Base-by-base conservation (phyloP, 1,140 invertebrate genomes). In the Notospermus geniculatus region DNA sequence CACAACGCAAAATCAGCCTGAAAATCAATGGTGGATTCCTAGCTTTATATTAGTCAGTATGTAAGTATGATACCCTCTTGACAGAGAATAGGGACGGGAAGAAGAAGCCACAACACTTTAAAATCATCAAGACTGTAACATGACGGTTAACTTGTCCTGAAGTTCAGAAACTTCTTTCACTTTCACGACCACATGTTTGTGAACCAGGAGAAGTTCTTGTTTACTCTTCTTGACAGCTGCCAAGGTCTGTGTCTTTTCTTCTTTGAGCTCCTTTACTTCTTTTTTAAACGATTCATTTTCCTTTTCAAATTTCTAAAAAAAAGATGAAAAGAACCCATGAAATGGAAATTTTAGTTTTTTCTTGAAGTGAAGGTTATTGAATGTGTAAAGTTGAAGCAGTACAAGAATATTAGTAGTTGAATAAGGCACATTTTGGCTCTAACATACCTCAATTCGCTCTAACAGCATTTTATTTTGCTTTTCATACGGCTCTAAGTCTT, bases 161-260 rank as follows among this genome's bases (percentile, higher is more conserved):
- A 75, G 66, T 57, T 75, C 73, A 43, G 74, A 71, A 41, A 95
- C 83, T 80, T 95, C 92, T 74, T 91, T 90, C 64, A 96, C 88
- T 73, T 91, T 89, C 46, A 87, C 84, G 55, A 90, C 89, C 64
- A 96, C 82, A 81, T 92, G 88, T 62, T 88, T 84, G 79, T 93
- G 93, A 46, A 95, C 81, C 43, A 90, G 90, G 67, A 93, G 87
- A 60, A 95, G 84, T 64, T 94, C 90, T 73, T 91, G 87, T 69
- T 88, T 85, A 79, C 93, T 91, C 50, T 89, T 88, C 79, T 93
- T 91, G 74, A 93, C 90, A 19, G 89, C 87, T 61, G 88, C 86
- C 55, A 91, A 81, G 5, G 90, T 87, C 50, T 92, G 86, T 69
- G 93, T 90, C 68, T 93, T 82, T 76, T 93, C 90, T 60, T 89